Conservation (phyloP, 2,888 invertebrate species). For the Elgonia sp. region DNA sequence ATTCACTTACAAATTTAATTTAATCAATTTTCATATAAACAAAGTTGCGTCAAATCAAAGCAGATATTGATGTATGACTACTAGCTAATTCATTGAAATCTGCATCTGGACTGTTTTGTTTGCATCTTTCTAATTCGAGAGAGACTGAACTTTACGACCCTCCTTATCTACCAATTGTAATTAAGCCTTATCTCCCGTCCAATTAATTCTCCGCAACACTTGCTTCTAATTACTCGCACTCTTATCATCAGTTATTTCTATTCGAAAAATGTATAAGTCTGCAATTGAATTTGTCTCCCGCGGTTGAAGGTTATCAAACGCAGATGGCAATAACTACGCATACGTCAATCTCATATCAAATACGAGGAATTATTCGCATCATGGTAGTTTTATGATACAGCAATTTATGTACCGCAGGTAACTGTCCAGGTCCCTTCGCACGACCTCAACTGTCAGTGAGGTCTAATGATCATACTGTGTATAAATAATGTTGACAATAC, state of each 20-base stretch:
- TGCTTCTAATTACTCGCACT: constrained; percentile 23
- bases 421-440: constrained; percentile 31
- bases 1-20: neutral
- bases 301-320: constrained; percentile 48
- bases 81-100: neutral
- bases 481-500: constrained; percentile 1
- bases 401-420: constrained; percentile 39
- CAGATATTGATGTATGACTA: neutral
- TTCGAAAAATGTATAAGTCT: constrained; percentile 8
- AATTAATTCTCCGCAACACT: constrained; percentile 45
- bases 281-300: constrained; percentile 41
- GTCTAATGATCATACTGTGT: neutral
- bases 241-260: constrained; percentile 47
- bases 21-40: no score
- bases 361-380: constrained; percentile 21
- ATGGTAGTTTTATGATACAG: neutral
- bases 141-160: constrained; percentile 12
- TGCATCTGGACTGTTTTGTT: neutral
- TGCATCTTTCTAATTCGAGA: constrained; percentile 20
- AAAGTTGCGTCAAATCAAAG: no score
- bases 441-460: neutral
- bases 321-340: constrained; percentile 45
- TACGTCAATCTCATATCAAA: constrained; percentile 1
- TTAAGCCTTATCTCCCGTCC: constrained; percentile 37
- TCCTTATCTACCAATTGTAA: constrained; percentile 3